Conservation (phyloP, 2,797 vertebrate species). For the Peromyscus melanophrys region DNA sequence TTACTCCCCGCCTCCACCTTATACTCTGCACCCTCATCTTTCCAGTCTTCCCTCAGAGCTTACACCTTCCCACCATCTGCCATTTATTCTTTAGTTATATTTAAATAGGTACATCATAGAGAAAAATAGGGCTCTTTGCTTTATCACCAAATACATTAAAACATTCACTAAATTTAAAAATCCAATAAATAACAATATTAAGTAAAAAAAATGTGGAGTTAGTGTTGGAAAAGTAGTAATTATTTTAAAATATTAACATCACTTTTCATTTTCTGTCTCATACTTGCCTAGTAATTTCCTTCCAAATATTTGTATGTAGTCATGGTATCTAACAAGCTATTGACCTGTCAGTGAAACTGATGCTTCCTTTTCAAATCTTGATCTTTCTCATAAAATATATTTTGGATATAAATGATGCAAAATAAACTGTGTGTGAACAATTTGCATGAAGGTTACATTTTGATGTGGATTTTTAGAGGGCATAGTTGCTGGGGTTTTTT, state of each 20-base stretch:
- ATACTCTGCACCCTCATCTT: background rate
- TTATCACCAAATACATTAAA: background rate
- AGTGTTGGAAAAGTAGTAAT: background rate
- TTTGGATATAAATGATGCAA: background rate
- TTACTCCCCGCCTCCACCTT: background rate
- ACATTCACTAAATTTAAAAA: background rate
- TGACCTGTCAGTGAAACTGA: background rate
- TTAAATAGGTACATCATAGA: background rate
- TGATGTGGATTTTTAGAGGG: background rate
- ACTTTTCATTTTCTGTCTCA: background rate
- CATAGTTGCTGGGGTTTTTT: background rate
- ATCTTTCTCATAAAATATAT: background rate
- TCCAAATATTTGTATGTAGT: background rate
- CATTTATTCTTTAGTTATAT: slow-evolving; percentile 32
- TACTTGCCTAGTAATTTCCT: background rate
- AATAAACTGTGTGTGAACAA: background rate
- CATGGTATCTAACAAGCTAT: background rate
- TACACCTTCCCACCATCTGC: no score
- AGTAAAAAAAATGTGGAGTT: background rate
- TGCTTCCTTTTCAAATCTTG: background rate
- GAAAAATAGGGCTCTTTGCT: background rate
- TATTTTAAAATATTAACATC: background rate
- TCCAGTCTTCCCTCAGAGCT: background rate
- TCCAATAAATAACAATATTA: background rate
- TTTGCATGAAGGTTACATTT: background rate